phyloP scores from a whole-genome alignment of 2,888 invertebrate genomes.

The Chironomus riparius region DNA sequence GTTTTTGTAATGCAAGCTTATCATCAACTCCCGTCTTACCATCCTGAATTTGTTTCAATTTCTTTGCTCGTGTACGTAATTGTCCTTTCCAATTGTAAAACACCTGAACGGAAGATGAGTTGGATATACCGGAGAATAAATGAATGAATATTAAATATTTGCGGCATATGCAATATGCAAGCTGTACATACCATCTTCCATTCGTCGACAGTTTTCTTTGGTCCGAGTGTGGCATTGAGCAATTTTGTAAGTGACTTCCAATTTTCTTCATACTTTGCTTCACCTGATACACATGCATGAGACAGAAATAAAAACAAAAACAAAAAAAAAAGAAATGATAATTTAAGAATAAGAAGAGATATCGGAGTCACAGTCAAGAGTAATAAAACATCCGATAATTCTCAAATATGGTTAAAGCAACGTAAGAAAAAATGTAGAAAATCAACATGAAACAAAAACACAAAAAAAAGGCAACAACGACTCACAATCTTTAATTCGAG shows the following conservation, averaged over 20 bases:
- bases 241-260: constrained; percentile 15
- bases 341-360: not conserved
- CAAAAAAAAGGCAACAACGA: not conserved
- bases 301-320: not conserved
- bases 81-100: constrained; percentile 23
- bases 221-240: constrained; percentile 13
- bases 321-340: not conserved
- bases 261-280: constrained; percentile 20
- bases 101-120: not conserved
- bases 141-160: not conserved
- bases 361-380: not conserved
- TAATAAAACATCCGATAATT: too few relatives aligned
- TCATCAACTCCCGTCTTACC: constrained; percentile 17
- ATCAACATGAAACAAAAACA: not conserved
- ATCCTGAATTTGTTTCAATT: constrained; percentile 22
- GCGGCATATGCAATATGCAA: not conserved
- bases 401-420: not conserved
- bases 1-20: constrained; percentile 18
- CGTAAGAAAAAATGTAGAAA: not conserved
- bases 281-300: not conserved
- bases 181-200: constrained; percentile 4
- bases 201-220: constrained; percentile 15
- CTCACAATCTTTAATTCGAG: constrained; percentile 22
- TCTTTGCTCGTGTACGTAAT: constrained; percentile 15
- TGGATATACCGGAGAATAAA: not conserved